Evolutionary conservation across 2,888 invertebrate genomes (phyloP).

Genomic region (Oscheius sp.): DNA sequence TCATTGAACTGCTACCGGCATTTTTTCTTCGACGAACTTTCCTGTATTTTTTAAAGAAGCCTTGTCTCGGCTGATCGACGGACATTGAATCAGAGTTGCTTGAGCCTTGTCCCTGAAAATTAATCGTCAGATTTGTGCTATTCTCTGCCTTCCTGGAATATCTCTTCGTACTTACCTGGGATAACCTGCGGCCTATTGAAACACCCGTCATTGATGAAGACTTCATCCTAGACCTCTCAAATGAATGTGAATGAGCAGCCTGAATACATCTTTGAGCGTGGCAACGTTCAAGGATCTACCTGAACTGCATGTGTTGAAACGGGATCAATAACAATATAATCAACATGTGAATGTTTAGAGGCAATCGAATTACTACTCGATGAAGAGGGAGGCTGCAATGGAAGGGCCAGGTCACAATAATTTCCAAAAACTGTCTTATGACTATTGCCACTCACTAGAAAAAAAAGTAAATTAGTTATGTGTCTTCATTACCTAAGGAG

Average conservation of each 20-base stretch:
- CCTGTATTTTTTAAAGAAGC: constrained; percentile 28
- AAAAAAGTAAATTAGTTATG: no score
- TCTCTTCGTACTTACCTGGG: constrained; percentile 19
- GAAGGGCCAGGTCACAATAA: constrained; percentile 20
- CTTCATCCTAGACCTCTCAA: constrained; percentile 5
- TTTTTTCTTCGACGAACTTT: constrained; percentile 14
- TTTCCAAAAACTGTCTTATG: constrained; percentile 17
- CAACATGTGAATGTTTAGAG: not conserved
- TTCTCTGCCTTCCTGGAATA: not conserved
- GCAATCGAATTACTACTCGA: constrained; percentile 18
- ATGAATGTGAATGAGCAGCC: not conserved
- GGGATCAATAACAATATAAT: constrained; percentile 24
- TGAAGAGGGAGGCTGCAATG: constrained; percentile 4
- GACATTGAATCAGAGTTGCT: constrained; percentile 26
- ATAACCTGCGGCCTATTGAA: not conserved
- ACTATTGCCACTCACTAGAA: constrained; percentile 20
- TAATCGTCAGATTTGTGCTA: no score
- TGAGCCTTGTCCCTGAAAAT: constrained; percentile 30
- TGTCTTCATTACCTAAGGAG: constrained; percentile 7
- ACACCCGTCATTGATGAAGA: constrained; percentile 27
- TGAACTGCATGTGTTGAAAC: constrained; percentile 23
- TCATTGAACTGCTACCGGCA: constrained; percentile 9
- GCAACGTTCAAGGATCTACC: not conserved
- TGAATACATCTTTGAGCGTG: not conserved
- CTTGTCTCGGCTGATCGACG: constrained; percentile 15